Base-by-base conservation (phyloP, 1,140 invertebrate species). In the Drosophila nasuta region DNA sequence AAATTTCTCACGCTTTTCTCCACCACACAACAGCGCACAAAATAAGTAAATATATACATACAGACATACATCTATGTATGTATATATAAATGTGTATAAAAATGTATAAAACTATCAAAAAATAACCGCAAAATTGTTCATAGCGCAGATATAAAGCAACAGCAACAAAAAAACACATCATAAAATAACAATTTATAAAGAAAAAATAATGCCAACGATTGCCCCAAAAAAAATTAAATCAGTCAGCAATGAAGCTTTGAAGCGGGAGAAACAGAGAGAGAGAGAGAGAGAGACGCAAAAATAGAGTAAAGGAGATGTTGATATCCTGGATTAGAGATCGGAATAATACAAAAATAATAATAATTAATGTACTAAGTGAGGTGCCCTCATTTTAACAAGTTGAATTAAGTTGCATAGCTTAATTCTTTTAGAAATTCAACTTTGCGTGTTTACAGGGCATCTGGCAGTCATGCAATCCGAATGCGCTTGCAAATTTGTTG, bases 1-100 rank as follows among this genome's bases (percentile, higher is more conserved):
- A 82, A 86, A 86, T 86, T 86, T 86, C 82, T 86, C 82, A 86
- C 82, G 82, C 82, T 86, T 86, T 86, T 86, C 82, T 87, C 82
- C 70, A 75, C 48, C 64, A 65, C 35, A 38, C 35, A 38, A 38
- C 35, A 38, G 35, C 54, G 52, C 65, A 65, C 65, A 72, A 46
- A 49, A 68, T 52, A 64, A 25, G 56, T 51, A 66, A 35, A 51
- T 30, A 33, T 41, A 38, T 30, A 60, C 54, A 60, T 13, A 56
- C 20, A 75, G 48, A 73, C 62, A 60, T 57, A 75, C 41, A 60
- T 59, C 45, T 58, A 54, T 65, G 56, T 58, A 54, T 65, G 56
- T 41, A 38, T 38, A 28, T 54, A 52, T 52, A 52, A 54, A 65
- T 43, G 7, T 13, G 17, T 41, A 45, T 49, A 69, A 56, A 49